These are phyloP conservation scores for Leuciscus idus DNA, from an alignment of 2,113 vertebrate species.

Conservation along the genomic window DNA sequence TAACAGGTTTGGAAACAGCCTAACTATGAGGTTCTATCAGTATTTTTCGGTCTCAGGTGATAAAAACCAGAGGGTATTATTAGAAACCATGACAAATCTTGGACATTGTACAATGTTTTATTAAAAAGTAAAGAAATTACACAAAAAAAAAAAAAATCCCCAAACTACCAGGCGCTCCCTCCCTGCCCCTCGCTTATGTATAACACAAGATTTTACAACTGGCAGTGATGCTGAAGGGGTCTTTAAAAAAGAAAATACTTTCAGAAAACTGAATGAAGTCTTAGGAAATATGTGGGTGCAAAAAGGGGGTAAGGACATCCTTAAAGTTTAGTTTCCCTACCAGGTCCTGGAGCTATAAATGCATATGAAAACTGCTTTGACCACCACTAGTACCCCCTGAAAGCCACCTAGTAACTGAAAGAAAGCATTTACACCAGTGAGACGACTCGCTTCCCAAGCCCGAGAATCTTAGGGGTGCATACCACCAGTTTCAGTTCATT, in stretches of 20 bases:
- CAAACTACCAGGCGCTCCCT: background rate
- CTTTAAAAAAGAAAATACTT: constrained; percentile 50
- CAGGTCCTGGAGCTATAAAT: constrained; percentile 62
- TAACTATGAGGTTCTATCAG: background rate
- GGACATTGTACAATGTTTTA: constrained; percentile 66
- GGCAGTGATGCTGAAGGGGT: constrained; percentile 66
- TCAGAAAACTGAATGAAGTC: constrained; percentile 40
- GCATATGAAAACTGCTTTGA: constrained; percentile 65
- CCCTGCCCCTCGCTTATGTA: constrained; percentile 44
- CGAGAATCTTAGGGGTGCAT: background rate
- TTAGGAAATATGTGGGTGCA: constrained; percentile 59
- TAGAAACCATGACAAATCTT: constrained; percentile 37
- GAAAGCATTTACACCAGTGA: constrained; percentile 69
- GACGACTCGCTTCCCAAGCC: background rate
- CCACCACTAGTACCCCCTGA: constrained; percentile 65
- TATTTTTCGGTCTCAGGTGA: constrained; percentile 25
- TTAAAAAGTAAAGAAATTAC: constrained; percentile 70
- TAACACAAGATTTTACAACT: constrained; percentile 64
- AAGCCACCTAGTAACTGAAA: constrained; percentile 60
- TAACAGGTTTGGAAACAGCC: background rate
- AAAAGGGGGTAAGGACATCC: constrained; percentile 60
- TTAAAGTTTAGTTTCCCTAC: constrained; percentile 24
- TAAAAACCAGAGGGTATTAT: background rate
- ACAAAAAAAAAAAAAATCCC: background rate
- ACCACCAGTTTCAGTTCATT: background rate